Evolutionary conservation across 1,140 invertebrate species (phyloP), one percentile per base, ranked within the genome.

Genomic region (Drosophila grimshawi): DNA sequence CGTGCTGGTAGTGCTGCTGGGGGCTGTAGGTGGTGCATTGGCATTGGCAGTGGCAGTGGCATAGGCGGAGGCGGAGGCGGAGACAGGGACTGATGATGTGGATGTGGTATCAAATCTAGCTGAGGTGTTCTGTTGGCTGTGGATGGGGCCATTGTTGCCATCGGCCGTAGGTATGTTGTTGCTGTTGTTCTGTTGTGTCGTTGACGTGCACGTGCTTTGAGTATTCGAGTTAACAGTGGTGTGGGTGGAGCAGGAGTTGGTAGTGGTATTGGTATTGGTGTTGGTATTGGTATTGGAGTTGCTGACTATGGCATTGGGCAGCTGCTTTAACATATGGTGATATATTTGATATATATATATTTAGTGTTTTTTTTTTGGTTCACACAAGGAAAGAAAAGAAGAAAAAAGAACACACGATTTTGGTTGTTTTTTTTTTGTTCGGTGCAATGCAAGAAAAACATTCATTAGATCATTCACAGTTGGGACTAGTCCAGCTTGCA

Each of bases 351-450:
- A 49, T 67, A 52, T 78, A 43, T 19, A 19, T 19, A n/a, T n/a
- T 10, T n/a, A 43, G 39, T 41, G 3, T 41, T 3, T 68, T 59
- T 68, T 60, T 52, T 65, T 76, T 56, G 46, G 65, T 80, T 80
- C 61, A 80, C 78, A 89, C 80, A 89, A 80, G 79, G 81, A 88
- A 86, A 86, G 81, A 86, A 89, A 80, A 79, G 73, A 90, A 81
- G 39, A 43, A 43, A 88, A 71, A 89, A 86, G 65, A 86, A 85
- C 69, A 80, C 67, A 85, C 49, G 77, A 76, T 76, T 66, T 85
- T 35, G 55, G 45, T 71, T 69, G 78, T 67, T 76, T 66, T 86
- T 41, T 57, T 49, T 73, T 71, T 62, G 29, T 82, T 69, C 46
- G 71, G 73, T 79, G 76, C 76, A 76, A 66, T 71, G 68, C 73